A percentile compares a stretch with the other conserved stretches of the same genome.
Evolutionary conservation across 2,113 vertebrate species (phyloP).

Genomic region (Scophthalmus maximus): DNA sequence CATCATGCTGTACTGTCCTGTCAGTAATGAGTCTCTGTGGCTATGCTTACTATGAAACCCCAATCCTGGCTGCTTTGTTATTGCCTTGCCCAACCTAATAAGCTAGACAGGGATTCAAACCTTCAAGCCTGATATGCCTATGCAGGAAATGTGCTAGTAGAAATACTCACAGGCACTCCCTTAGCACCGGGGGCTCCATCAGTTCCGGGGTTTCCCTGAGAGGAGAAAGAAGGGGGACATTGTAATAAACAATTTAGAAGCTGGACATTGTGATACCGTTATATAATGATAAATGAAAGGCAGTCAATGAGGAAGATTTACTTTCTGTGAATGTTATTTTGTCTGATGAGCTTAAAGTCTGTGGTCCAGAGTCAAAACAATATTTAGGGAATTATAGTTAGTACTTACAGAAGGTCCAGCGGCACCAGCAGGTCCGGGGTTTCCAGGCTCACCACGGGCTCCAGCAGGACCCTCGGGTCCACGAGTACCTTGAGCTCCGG

Average conservation of each 20-base stretch:
- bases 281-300: too few species aligned
- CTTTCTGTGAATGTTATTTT: too few species aligned
- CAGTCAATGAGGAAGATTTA: too few species aligned
- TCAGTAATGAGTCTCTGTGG: background rate
- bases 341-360: too few species aligned
- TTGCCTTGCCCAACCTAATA: background rate
- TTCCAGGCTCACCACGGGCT: slow-evolving; percentile 93
- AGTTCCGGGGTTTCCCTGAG: slow-evolving; percentile 92
- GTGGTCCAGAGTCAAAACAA: background rate
- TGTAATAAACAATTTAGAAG: background rate
- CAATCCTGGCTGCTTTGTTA: background rate
- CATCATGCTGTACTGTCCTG: background rate
- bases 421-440: slow-evolving; percentile 93
- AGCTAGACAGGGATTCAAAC: slow-evolving; percentile 1
- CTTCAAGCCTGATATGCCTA: background rate
- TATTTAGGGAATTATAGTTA: background rate
- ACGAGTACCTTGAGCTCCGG: slow-evolving; percentile 91
- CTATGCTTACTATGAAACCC: background rate
- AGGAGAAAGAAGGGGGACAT: slow-evolving; percentile 21
- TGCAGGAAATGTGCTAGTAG: background rate
- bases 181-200: slow-evolving; percentile 94
- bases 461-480: slow-evolving; percentile 93
- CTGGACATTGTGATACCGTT: too few species aligned
- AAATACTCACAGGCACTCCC: slow-evolving; percentile 90
- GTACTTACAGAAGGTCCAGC: slow-evolving; percentile 92